Evolutionary conservation across 2,113 vertebrate species (phyloP).

Genomic region (Notechis scutatus): DNA sequence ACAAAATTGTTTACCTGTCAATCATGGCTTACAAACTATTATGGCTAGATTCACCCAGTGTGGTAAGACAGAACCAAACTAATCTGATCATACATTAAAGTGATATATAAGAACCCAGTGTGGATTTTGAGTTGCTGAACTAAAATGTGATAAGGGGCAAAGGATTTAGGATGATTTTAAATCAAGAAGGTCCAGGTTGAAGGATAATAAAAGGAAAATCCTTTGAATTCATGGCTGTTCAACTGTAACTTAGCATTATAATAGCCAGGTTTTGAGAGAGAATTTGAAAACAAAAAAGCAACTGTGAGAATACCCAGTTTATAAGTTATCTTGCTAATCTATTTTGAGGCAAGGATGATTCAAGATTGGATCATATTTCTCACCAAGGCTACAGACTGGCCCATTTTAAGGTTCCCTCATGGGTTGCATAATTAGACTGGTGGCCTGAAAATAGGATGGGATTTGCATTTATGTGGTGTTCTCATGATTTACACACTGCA

Average conservation of each 20-base stretch:
- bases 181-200: neutral
- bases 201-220: neutral
- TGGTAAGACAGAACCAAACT: neutral
- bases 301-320: neutral
- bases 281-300: neutral
- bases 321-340: neutral
- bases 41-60: neutral
- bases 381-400: neutral
- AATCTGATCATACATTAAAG: neutral
- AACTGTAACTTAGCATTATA: neutral
- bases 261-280: neutral
- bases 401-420: neutral
- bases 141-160: neutral
- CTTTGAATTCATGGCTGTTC: neutral
- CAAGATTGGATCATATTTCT: neutral
- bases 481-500: neutral
- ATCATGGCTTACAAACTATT: neutral
- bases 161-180: neutral
- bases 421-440: neutral
- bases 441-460: neutral
- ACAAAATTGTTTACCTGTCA: neutral
- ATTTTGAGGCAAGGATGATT: neutral
- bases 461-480: neutral
- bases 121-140: neutral
- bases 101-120: neutral